Base-by-base conservation (phyloP, 2,797 vertebrate species). In the Lerista edwardsae region DNA sequence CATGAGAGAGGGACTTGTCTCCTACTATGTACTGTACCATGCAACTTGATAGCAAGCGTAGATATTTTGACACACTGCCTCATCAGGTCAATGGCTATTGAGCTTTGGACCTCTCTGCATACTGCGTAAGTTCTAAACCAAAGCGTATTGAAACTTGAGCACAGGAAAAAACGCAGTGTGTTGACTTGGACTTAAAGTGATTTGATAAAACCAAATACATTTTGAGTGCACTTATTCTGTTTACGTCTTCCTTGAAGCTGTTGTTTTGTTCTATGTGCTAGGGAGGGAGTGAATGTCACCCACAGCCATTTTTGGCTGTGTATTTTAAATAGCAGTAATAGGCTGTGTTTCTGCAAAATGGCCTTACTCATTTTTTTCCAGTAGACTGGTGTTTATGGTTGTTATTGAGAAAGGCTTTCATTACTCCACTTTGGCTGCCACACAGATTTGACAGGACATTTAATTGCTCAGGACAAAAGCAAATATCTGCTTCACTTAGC, bases 241-340 rank as follows among this genome's bases (percentile, higher is more conserved):
- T 87, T 83, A 80, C 8, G 17, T 75, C 76, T 77, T 76, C 84
- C 62, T 86, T 72, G 41, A 79, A 92, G 91, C 87, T 92, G 87
- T 88, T 87, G 80, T 82, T 92, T 84, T 84, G 31, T 68, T 79
- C n/a, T 86, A 83, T 74, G 3, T 85, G 86, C 84, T 92, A 39
- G 12, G 31, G 61, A 69, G 39, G 41, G 61, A 69, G 36, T 74
- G 41, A 65, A 90, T 72, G 87, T 80, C 80, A 90, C 75, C 87
- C 90, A 89, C 79, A 92, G 90, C 88, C 91, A 88, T 89, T 92
- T 91, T 86, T 78, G 89, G 85, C 88, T 90, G 75, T 90, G 91
- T 92, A 92, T 93, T 93, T 94, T 92, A 93, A 55, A 93, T 91
- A 86, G 88, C 81, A 1, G 6, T 81, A 34, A 59, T 90, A 88